These are phyloP conservation scores for Hycleus cichorii DNA, from an alignment of 1,140 invertebrate genomes.

Conservation along the genomic window DNA sequence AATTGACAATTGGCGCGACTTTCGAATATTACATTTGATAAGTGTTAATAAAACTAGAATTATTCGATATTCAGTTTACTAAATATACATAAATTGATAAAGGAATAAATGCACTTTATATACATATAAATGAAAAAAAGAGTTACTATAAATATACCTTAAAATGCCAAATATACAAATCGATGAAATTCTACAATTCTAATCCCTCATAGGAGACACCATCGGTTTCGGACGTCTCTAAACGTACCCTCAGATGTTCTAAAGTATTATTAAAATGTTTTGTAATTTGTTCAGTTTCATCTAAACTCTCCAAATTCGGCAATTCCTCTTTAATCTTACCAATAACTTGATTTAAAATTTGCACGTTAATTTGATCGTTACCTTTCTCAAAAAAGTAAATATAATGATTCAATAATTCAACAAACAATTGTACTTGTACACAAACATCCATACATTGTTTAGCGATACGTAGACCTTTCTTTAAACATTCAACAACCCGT, in stretches of 20 bases:
- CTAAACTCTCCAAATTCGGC: conserved; percentile 84
- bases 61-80: no score
- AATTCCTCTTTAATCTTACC: conserved; percentile 88
- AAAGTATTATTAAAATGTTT: conserved; percentile 89
- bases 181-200: conserved; percentile 23
- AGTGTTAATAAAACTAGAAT: no score
- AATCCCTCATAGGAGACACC: conserved; percentile 57
- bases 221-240: conserved; percentile 57
- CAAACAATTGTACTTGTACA: conserved; percentile 92
- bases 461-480: conserved; percentile 90
- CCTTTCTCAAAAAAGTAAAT: conserved; percentile 91
- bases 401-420: conserved; percentile 91
- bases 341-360: conserved; percentile 79
- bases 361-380: conserved; percentile 70
- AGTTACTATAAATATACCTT: neutral
- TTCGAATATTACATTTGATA: no score
- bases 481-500: conserved; percentile 91
- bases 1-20: no score
- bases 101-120: no score
- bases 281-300: conserved; percentile 93
- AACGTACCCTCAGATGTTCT: conserved; percentile 63
- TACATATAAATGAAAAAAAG: neutral
- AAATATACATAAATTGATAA: no score
- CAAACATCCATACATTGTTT: conserved; percentile 97
- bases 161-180: conserved; percentile 1